Percentiles rank a stretch among this genome's conserved stretches.
These are phyloP conservation scores for Ophion slaviceki DNA, from an alignment of 2,888 invertebrate genomes.

Conservation along the genomic window DNA sequence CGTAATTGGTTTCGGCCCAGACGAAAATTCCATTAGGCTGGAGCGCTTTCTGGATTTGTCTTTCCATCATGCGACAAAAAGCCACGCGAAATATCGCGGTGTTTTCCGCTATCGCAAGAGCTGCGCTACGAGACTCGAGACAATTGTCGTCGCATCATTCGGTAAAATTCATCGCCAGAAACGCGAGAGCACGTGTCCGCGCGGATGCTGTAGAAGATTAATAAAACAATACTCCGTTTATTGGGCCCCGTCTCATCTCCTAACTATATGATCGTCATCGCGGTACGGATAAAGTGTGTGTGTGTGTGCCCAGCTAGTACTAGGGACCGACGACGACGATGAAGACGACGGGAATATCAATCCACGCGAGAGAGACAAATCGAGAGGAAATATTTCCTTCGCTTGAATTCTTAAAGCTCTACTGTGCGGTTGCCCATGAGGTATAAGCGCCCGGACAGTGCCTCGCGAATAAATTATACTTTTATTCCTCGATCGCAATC, in stretches of 20 bases:
- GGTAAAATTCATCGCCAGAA: conserved; percentile 30
- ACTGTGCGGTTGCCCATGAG: conserved; percentile 15
- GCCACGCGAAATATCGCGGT: not conserved
- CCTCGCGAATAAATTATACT: conserved; percentile 79
- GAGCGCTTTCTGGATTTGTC: not conserved
- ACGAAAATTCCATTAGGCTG: not conserved
- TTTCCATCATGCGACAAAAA: not conserved
- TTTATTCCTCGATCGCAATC: conserved; percentile 80
- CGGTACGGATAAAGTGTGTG: not conserved
- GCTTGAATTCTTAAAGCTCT: conserved; percentile 27
- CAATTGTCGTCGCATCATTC: not conserved
- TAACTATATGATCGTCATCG: conserved; percentile 9
- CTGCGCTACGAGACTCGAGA: not conserved
- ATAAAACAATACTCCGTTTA: conserved; percentile 79
- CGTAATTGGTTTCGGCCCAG: not conserved
- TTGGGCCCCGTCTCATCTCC: conserved; percentile 66
- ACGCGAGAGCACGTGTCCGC: conserved; percentile 44
- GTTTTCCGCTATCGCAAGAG: conserved; percentile 16
- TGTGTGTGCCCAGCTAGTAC: not conserved
- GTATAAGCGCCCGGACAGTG: conserved; percentile 65
- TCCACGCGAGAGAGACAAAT: conserved; percentile 61
- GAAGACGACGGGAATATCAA: conserved; percentile 71
- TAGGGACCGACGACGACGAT: conserved; percentile 30
- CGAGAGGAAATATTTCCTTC: conserved; percentile 60
- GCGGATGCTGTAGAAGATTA: conserved; percentile 72